A percentile compares a stretch with the other conserved stretches of the same genome.
Evolutionary conservation across 2,888 invertebrate genomes (phyloP).

Genomic region (Hemistola chrysoprasaria): DNA sequence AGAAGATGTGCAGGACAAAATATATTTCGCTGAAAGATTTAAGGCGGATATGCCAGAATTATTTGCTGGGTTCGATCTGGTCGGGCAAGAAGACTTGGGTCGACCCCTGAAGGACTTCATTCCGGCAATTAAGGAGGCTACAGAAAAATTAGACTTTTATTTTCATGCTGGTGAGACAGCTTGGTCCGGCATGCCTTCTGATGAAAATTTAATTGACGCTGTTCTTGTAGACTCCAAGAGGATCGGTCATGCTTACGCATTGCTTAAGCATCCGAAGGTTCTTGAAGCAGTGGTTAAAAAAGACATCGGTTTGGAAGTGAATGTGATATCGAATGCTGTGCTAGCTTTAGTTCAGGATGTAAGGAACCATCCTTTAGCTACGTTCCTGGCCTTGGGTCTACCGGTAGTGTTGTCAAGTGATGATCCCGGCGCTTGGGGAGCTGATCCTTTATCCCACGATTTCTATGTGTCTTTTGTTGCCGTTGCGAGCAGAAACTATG

Average conservation of each 20-base stretch:
- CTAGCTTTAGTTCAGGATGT: constrained; percentile 86
- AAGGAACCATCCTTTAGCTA: constrained; percentile 88
- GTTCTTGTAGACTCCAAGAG: constrained; percentile 87
- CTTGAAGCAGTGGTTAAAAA: constrained; percentile 80
- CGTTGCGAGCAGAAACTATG: constrained; percentile 86
- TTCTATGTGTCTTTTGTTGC: constrained; percentile 90
- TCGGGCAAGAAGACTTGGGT: constrained; percentile 90
- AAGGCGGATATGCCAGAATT: constrained; percentile 83
- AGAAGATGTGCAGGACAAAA: constrained; percentile 60
- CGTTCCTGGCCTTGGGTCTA: constrained; percentile 84
- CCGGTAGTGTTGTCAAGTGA: constrained; percentile 90
- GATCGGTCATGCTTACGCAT: constrained; percentile 90
- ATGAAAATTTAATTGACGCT: constrained; percentile 90
- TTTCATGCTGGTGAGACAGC: constrained; percentile 93
- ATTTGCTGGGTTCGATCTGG: constrained; percentile 90
- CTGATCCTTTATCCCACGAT: constrained; percentile 88
- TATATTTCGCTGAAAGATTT: constrained; percentile 54
- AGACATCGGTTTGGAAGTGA: constrained; percentile 88
- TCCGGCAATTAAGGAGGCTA: constrained; percentile 73
- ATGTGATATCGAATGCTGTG: constrained; percentile 91
- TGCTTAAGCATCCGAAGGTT: constrained; percentile 86
- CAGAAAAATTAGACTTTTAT: constrained; percentile 83
- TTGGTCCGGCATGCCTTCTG: constrained; percentile 85
- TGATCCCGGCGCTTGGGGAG: constrained; percentile 90
- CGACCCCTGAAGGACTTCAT: constrained; percentile 83